Conservation (phyloP, 2,888 invertebrate species). For the Bhutanitis thaidina region DNA sequence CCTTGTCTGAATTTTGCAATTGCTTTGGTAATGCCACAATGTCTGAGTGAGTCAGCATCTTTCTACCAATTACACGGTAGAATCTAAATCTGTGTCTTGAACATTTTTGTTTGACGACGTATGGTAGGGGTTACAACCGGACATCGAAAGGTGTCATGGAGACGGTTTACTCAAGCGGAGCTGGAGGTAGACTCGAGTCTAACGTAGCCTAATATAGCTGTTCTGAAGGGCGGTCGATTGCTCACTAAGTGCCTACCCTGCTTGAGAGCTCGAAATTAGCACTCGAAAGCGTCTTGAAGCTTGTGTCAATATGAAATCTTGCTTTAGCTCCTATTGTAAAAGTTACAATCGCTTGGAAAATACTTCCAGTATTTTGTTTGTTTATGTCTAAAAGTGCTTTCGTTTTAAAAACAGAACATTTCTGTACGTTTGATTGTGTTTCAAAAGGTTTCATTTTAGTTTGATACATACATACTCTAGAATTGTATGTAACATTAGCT, state of each 20-base stretch:
- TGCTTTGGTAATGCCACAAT: too few relatives aligned
- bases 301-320: conserved; percentile 28
- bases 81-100: too few relatives aligned
- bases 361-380: conserved; percentile 10
- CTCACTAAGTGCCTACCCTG: conserved; percentile 56
- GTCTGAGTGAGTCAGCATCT: too few relatives aligned
- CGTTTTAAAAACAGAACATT: conserved; percentile 4
- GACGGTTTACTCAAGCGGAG: conserved; percentile 48
- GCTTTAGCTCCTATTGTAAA: conserved; percentile 20
- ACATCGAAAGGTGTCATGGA: conserved; percentile 69
- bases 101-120: not conserved
- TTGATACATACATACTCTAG: too few relatives aligned
- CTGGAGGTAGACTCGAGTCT: conserved; percentile 40
- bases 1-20: too few relatives aligned
- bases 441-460: too few relatives aligned
- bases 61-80: too few relatives aligned
- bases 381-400: conserved; percentile 1
- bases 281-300: conserved; percentile 39
- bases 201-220: conserved; percentile 54
- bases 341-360: conserved; percentile 15
- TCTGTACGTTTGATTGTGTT: too few relatives aligned
- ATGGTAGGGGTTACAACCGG: conserved; percentile 43
- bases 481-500: too few relatives aligned
- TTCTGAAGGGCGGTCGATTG: conserved; percentile 45
- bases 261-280: conserved; percentile 60